phyloP scores from a whole-genome alignment of 2,888 invertebrate genomes.

The Epirrhoe tristata region DNA sequence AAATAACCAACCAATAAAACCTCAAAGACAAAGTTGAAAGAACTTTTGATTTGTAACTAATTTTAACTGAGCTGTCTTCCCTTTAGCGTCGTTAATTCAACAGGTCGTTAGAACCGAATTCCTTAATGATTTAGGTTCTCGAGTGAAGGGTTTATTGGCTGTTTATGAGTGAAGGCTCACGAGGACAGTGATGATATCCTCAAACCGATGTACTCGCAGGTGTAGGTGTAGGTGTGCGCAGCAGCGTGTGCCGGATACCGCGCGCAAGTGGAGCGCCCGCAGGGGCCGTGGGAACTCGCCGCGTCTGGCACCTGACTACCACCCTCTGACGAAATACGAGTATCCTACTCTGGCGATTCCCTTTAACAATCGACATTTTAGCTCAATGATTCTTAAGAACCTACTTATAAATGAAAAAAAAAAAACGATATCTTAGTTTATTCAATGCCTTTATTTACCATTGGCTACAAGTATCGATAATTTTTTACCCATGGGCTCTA shows the following conservation, averaged over 20 bases:
- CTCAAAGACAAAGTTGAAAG: not conserved
- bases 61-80: not conserved
- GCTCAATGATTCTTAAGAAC: not conserved
- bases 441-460: not conserved
- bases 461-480: not conserved
- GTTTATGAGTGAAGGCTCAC: not conserved
- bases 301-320: not conserved
- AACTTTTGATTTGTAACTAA: not conserved
- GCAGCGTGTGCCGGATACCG: constrained; percentile 21
- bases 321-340: not conserved
- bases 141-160: not conserved
- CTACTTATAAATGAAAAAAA: not conserved
- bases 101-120: not conserved
- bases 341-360: not conserved
- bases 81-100: not conserved
- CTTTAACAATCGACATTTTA: not conserved
- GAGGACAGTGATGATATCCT: constrained; percentile 5
- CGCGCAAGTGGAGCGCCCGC: constrained; percentile 8
- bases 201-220: not conserved
- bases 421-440: not conserved
- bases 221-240: constrained; percentile 6
- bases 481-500: not conserved
- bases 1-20: not conserved
- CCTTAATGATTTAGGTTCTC: not conserved
- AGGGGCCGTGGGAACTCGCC: constrained; percentile 19